Evolutionary conservation across 2,113 vertebrate genomes (phyloP).

Genomic region (Grammomys surdaster): DNA sequence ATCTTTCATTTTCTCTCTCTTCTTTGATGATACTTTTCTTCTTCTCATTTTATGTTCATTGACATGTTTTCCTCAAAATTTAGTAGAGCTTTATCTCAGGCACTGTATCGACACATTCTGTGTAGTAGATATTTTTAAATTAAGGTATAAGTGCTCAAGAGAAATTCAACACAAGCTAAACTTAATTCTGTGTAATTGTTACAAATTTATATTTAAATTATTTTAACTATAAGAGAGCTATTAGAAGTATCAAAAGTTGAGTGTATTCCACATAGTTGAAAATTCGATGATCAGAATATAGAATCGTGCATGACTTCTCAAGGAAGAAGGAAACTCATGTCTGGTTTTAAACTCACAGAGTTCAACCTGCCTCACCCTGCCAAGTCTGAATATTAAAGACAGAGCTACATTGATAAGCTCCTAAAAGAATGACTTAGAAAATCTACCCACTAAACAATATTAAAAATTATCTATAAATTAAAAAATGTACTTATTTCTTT

Average conservation of each 20-base stretch:
- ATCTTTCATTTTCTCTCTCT: background rate
- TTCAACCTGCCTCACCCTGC: background rate
- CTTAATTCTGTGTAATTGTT: background rate
- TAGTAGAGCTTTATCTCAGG: background rate
- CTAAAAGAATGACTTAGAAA: background rate
- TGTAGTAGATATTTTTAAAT: background rate
- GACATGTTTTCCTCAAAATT: background rate
- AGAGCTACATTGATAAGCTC: background rate
- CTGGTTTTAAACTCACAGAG: background rate
- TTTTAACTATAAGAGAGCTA: background rate
- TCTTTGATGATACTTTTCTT: background rate
- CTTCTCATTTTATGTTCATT: background rate
- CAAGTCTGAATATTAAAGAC: background rate
- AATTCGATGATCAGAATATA: background rate
- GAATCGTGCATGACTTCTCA: background rate
- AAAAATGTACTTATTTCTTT: background rate
- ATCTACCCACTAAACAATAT: background rate
- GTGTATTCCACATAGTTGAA: background rate
- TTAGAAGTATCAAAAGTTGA: background rate
- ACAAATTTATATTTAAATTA: background rate
- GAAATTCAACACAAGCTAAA: background rate
- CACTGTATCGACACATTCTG: background rate
- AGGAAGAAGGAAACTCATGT: background rate
- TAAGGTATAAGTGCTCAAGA: background rate
- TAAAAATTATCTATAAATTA: background rate